Evolutionary conservation across 2,888 invertebrate species (phyloP), one percentile per base, ranked within the genome.

Genomic region (Coenonympha arcania): DNA sequence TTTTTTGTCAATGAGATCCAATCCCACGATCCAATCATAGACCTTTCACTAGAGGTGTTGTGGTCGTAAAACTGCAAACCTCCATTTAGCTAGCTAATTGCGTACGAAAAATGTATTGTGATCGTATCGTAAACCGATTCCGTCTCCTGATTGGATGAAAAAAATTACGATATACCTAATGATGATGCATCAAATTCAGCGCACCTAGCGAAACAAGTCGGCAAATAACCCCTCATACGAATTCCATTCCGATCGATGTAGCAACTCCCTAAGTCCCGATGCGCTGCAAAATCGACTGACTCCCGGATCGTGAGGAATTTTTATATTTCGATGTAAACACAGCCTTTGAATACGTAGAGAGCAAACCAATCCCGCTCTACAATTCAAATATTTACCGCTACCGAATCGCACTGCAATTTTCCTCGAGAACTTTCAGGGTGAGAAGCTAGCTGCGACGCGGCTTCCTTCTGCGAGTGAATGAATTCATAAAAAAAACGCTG

Each of bases 311-410:
- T 58, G 59, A 65, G 64, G 66, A 71, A 76, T 71, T 79, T 79
- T 79, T 80, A 78, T 81, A 72, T 71, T 67, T 70, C 59, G 65
- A 63, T 73, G 78, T 78, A 80, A 81, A 81, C 77, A 75, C 63
- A 61, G 63, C 68, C 65, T 64, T 67, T 73, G 79, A 78, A 79
- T 76, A 75, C 73, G 71, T 70, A 68, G 72, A 69, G 75, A 68
- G 83, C 75, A 74, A 83, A 83, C 83, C 84, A 83, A 82, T 85
- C 69, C 76, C 79, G 81, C 78, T 84, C 79, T 74, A 74, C 81
- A 79, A 81, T 82, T 79, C 78, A 84, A 85, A 85, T 82, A 83
- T 84, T 85, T 81, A 76, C 71, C 60, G 68, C 73, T 69, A 67
- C 69, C 69, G 74, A 76, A 77, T 82, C 73, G 74, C 73, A 65